A percentile compares a stretch with the other conserved stretches of the same genome.
These are phyloP conservation scores for Misgurnus anguillicaudatus DNA, from an alignment of 2,113 vertebrate species.

Conservation along the genomic window DNA sequence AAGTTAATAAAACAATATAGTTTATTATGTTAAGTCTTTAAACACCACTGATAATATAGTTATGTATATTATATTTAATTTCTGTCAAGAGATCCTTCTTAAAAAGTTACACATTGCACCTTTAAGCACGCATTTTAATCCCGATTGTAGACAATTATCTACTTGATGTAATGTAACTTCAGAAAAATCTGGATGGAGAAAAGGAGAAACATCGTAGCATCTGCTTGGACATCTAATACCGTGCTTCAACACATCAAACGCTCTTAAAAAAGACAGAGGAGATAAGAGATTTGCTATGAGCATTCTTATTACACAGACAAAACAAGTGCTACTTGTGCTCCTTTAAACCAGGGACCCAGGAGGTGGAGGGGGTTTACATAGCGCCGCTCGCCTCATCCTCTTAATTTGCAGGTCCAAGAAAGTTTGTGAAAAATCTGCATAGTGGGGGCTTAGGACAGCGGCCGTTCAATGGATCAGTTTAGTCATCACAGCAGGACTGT, in stretches of 20 bases:
- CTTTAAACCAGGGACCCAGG: constrained; percentile 50
- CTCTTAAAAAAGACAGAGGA: constrained; percentile 32
- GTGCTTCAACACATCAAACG: constrained; percentile 37
- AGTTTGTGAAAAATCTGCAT: constrained; percentile 74
- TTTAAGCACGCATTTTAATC: too few relatives aligned
- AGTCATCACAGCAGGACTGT: constrained; percentile 62
- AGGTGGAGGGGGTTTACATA: constrained; percentile 63
- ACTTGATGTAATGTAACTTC: not conserved
- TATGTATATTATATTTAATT: too few relatives aligned
- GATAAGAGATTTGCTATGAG: constrained; percentile 45
- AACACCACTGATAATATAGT: too few relatives aligned
- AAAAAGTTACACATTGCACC: too few relatives aligned
- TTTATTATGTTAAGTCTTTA: too few relatives aligned
- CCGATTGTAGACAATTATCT: too few relatives aligned
- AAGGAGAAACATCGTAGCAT: constrained; percentile 22
- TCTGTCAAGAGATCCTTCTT: too few relatives aligned
- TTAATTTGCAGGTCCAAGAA: constrained; percentile 69
- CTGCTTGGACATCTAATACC: constrained; percentile 35
- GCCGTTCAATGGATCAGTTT: constrained; percentile 60
- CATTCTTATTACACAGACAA: constrained; percentile 60
- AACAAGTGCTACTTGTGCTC: constrained; percentile 62
- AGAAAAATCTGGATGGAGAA: not conserved
- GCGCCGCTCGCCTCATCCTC: constrained; percentile 69
- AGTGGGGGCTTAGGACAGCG: constrained; percentile 68
- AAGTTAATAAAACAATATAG: too few relatives aligned